Conservation (phyloP, 2,888 invertebrate species). For the Lepas anatifera region DNA sequence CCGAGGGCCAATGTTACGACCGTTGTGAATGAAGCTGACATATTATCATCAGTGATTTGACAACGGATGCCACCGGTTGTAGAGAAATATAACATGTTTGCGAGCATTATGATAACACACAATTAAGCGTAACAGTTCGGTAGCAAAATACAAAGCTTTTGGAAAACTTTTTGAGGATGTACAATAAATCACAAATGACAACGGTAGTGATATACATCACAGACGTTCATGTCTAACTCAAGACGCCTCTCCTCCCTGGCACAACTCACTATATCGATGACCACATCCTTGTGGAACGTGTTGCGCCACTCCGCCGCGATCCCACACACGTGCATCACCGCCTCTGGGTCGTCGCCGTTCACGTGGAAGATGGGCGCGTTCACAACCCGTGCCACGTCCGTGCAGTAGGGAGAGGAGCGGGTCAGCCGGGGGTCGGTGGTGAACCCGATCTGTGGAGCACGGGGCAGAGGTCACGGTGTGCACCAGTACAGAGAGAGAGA, state of each 20-base stretch:
- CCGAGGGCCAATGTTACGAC: too few relatives aligned
- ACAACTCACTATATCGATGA: slow-evolving; percentile 31
- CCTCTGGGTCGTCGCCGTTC: slow-evolving; percentile 84
- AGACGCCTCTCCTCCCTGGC: neutral
- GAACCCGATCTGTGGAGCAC: slow-evolving; percentile 56
- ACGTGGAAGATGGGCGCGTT: slow-evolving; percentile 92
- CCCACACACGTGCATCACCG: slow-evolving; percentile 80
- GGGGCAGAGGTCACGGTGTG: neutral
- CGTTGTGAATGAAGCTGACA: too few relatives aligned
- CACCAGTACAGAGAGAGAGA: neutral
- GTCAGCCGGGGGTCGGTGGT: slow-evolving; percentile 82
- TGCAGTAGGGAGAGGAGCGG: slow-evolving; percentile 80
- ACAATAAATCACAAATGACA: too few relatives aligned
- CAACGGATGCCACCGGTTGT: too few relatives aligned
- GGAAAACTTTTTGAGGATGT: too few relatives aligned
- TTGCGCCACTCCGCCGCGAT: slow-evolving; percentile 86
- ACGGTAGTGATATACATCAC: too few relatives aligned
- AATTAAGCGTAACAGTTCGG: too few relatives aligned
- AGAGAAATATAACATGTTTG: too few relatives aligned
- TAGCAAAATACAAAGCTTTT: too few relatives aligned
- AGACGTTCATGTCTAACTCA: too few relatives aligned
- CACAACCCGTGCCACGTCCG: slow-evolving; percentile 86
- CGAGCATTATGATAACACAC: too few relatives aligned
- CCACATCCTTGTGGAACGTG: slow-evolving; percentile 87
- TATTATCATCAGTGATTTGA: too few relatives aligned